These are phyloP conservation scores for Kradibia gibbosae DNA, from an alignment of 1,140 invertebrate genomes.

Conservation along the genomic window DNA sequence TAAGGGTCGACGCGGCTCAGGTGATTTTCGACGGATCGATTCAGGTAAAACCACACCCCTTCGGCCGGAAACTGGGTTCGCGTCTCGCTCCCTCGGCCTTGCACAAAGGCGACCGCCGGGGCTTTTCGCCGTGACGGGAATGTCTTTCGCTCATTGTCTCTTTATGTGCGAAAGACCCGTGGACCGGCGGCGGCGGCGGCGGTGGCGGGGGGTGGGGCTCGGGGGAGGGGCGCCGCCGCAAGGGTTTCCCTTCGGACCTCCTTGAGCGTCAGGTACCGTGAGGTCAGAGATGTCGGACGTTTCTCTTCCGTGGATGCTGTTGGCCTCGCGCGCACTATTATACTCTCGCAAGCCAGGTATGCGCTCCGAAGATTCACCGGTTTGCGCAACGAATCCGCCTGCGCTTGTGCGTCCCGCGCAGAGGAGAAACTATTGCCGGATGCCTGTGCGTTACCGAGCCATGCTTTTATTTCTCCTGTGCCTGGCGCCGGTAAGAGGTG, in stretches of 20 bases:
- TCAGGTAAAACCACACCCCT: slow-evolving; percentile 63
- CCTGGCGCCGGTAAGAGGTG: neutral
- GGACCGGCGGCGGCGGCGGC: neutral
- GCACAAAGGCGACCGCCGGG: slow-evolving; percentile 27
- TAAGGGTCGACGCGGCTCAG: slow-evolving; percentile 36
- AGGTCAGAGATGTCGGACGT: slow-evolving; percentile 36
- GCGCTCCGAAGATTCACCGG: neutral
- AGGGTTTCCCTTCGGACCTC: slow-evolving; percentile 35
- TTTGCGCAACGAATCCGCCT: slow-evolving; percentile 13
- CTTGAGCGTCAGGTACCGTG: slow-evolving; percentile 21
- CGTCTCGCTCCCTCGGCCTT: neutral
- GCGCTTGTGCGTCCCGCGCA: neutral
- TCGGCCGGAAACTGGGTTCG: slow-evolving; percentile 47
- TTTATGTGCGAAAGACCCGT: neutral
- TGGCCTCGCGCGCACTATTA: neutral
- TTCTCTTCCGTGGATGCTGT: slow-evolving; percentile 20
- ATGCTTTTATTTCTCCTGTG: neutral
- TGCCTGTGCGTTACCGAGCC: neutral
- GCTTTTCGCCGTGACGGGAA: slow-evolving; percentile 20
- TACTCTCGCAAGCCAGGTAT: slow-evolving; percentile 12
- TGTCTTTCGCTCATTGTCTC: slow-evolving; percentile 2
- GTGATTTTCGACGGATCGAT: slow-evolving; percentile 61
- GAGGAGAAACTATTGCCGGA: neutral
- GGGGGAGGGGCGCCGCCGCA: neutral
- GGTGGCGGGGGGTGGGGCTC: neutral